These are phyloP conservation scores for Tetragonula clypearis DNA, from an alignment of 1,140 invertebrate species.

Conservation along the genomic window DNA sequence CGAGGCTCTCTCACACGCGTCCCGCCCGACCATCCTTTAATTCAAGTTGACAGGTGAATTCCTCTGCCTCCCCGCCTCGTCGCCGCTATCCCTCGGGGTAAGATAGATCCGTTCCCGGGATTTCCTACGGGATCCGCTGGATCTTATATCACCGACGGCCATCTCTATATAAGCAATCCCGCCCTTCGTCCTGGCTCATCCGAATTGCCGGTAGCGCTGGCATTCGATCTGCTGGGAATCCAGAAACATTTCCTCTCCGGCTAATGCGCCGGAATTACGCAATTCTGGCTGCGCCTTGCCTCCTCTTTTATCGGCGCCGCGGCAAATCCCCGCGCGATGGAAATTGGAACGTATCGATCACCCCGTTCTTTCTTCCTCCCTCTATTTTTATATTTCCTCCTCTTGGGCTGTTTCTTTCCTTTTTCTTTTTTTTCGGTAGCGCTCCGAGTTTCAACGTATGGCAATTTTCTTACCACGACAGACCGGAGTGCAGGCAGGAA, in stretches of 20 bases:
- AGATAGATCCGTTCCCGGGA: conserved; percentile 82
- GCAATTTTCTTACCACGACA: no score
- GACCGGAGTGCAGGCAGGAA: no score
- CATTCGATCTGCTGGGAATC: conserved; percentile 67
- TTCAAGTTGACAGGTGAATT: conserved; percentile 81
- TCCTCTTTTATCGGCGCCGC: conserved; percentile 22
- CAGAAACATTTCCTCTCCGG: conserved; percentile 59
- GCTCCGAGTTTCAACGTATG: background rate
- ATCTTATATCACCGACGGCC: conserved; percentile 82
- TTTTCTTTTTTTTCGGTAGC: background rate
- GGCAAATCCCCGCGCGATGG: conserved; percentile 28
- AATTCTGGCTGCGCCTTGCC: conserved; percentile 11
- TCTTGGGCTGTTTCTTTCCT: no score
- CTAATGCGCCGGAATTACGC: conserved; percentile 53
- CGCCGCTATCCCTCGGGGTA: conserved; percentile 80
- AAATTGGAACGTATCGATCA: conserved; percentile 41
- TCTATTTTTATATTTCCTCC: fast-evolving
- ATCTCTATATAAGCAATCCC: conserved; percentile 81
- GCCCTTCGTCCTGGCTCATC: conserved; percentile 60
- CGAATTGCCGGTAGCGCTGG: conserved; percentile 63
- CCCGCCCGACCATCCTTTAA: conserved; percentile 81
- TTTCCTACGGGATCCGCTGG: conserved; percentile 82
- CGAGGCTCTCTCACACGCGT: conserved; percentile 44
- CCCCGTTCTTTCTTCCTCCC: background rate
- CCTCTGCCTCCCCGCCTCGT: conserved; percentile 65